These are phyloP conservation scores for Ceratosolen solmsi DNA, from an alignment of 1,140 invertebrate genomes.

Conservation along the genomic window DNA sequence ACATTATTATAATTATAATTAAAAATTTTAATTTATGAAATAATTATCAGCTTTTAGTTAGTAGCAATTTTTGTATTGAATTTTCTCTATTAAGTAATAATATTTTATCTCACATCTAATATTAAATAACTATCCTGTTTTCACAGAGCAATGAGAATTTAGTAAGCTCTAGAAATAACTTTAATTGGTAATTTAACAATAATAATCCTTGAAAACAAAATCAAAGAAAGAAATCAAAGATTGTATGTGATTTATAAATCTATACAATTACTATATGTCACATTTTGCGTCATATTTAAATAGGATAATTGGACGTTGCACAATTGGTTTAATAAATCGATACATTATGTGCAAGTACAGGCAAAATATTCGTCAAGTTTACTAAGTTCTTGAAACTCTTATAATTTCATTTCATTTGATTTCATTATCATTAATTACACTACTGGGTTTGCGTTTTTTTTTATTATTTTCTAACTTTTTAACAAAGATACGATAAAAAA, in stretches of 20 bases:
- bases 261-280: slow-evolving; percentile 2
- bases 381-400: not conserved
- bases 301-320: slow-evolving; percentile 36
- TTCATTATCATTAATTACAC: not conserved
- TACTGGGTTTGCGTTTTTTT: not conserved
- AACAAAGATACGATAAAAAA: not conserved
- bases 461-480: not conserved
- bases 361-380: not conserved
- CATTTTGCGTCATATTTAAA: slow-evolving; percentile 41
- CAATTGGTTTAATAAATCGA: slow-evolving; percentile 42
- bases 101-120: not conserved
- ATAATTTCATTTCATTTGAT: not conserved
- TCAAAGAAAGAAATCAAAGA: slow-evolving; percentile 27
- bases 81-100: not conserved
- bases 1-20: too few relatives aligned
- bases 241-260: not conserved
- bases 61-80: too few relatives aligned
- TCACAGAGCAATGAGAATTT: not conserved
- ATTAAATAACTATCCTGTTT: not conserved
- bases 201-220: slow-evolving; percentile 24
- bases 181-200: slow-evolving; percentile 17
- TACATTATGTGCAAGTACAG: not conserved
- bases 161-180: not conserved
- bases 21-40: too few relatives aligned
- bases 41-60: too few relatives aligned